Evolutionary conservation across 2,113 vertebrate species (phyloP).

Genomic region (Neotoma lepida): DNA sequence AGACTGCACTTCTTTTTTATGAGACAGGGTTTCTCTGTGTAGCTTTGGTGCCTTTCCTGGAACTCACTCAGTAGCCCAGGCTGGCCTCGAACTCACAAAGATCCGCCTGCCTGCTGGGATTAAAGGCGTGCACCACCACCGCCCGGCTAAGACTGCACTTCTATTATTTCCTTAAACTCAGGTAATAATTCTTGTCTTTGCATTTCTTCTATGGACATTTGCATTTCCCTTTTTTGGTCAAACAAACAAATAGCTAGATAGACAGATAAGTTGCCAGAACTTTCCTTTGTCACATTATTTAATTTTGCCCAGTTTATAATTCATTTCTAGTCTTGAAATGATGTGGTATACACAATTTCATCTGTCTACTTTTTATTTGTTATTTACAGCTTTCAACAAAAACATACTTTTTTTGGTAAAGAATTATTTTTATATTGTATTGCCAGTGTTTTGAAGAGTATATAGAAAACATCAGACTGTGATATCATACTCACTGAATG

Average conservation of each 20-base stretch:
- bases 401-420: not conserved
- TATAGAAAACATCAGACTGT: not conserved
- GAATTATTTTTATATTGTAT: not conserved
- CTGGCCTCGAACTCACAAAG: no score
- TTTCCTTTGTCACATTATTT: not conserved
- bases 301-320: not conserved
- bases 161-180: not conserved
- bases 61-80: no score
- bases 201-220: not conserved
- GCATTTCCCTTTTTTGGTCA: not conserved
- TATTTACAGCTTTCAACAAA: not conserved
- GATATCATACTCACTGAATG: not conserved
- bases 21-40: no score
- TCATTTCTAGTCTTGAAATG: not conserved
- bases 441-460: not conserved
- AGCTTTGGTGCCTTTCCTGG: no score
- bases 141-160: no score
- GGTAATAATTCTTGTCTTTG: not conserved
- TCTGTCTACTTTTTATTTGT: not conserved
- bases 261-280: not conserved
- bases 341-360: not conserved
- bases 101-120: no score
- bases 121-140: no score
- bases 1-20: no score
- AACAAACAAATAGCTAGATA: not conserved